Percentiles rank a stretch among this genome's conserved stretches.
Evolutionary conservation across 1,140 invertebrate genomes (phyloP).

Genomic region (Platyscapa corneri): DNA sequence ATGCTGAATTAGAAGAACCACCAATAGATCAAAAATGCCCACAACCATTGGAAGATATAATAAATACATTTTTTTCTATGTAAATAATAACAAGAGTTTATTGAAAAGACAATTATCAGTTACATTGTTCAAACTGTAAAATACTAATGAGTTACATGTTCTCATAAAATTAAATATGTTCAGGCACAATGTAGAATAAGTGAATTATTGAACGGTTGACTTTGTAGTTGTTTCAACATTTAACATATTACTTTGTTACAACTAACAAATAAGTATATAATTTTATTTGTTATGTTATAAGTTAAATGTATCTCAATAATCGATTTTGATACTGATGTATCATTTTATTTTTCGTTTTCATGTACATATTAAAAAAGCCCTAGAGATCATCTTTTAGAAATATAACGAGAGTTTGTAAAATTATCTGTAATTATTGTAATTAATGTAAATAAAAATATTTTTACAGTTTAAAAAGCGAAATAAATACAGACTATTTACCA

Average conservation of each 20-base stretch:
- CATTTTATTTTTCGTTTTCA: background rate
- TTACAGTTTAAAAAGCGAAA: no score
- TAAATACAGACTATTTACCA: no score
- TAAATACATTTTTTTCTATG: conserved; percentile 70
- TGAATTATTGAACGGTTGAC: background rate
- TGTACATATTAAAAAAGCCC: background rate
- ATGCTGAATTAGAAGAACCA: conserved; percentile 72
- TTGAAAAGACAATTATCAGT: conserved; percentile 4
- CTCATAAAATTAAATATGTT: conserved; percentile 17
- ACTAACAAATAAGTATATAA: conserved; percentile 6
- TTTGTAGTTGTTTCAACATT: conserved; percentile 17
- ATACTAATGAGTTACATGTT: background rate
- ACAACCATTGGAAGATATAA: conserved; percentile 67
- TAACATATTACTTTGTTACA: conserved; percentile 20
- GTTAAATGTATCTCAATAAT: background rate
- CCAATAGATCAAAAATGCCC: conserved; percentile 67
- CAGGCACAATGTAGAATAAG: conserved; percentile 6
- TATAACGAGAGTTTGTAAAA: background rate
- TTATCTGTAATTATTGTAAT: background rate
- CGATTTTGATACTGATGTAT: conserved; percentile 31
- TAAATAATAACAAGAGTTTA: conserved; percentile 53
- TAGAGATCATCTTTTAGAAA: background rate
- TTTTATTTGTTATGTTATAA: conserved; percentile 39
- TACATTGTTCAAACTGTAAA: background rate
- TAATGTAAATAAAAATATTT: conserved; percentile 23